Base-by-base conservation (phyloP, 1,140 invertebrate genomes). In the Achatina immaculata region DNA sequence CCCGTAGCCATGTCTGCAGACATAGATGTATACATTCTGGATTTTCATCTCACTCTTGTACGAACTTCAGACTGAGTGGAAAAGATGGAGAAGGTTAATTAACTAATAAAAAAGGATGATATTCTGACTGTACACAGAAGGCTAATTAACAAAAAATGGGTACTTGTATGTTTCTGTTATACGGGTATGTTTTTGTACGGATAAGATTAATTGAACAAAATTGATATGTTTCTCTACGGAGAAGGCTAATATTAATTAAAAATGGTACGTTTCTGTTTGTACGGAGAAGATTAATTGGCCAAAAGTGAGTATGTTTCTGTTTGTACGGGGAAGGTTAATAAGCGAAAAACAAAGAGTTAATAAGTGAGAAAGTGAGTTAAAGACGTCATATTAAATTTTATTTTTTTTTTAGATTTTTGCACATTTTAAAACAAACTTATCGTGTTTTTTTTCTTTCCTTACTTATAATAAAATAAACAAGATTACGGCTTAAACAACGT, bases 401-500 rank as follows among this genome's bases (percentile, higher is more conserved):
- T 51, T 51, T 51, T 11, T 51, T 51, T 51, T 51, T 51, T 51
- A 51, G 24, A 51, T 51, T 24, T 51, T 66, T 14, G 14, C 11
- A 66, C 19, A 66, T n/a, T n/a, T 66, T 14, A 19, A 66, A 19
- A 66, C 19, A 66, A 19, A 66, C 9, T 16, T 16, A 66, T 16
- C 11, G 24, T 51, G 11, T 14, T 51, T 51, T 11, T 51, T 14
- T 51, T 14, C 48, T 51, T 51, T 51, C 11, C 9, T n/a, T n/a
- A n/a, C n/a, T n/a, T n/a, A n/a, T n/a, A n/a, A n/a, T n/a, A n/a
- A n/a, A n/a, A n/a, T n/a, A n/a, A n/a, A n/a, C n/a, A n/a, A n/a
- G 83, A 84, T 48, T 84, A 84, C 68, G 83, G 83, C 7, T 1
- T 82, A 31, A 45, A 66, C 21, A 55, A 34, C 24, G n/a, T 16